Evolutionary conservation across 2,113 vertebrate species (phyloP).

Genomic region (Plotosus lineatus): DNA sequence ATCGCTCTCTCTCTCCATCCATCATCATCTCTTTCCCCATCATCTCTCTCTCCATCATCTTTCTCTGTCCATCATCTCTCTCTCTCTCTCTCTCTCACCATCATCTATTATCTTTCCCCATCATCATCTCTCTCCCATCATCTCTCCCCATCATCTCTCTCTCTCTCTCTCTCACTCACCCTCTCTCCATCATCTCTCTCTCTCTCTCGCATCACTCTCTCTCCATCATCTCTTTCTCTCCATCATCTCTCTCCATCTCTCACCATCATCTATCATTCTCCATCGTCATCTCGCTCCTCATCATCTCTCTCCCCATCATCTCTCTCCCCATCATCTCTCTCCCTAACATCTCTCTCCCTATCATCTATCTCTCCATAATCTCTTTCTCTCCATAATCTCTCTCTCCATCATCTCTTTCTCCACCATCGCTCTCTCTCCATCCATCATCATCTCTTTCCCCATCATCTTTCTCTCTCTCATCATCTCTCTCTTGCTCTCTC

Average conservation of each 20-base stretch:
- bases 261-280: neutral
- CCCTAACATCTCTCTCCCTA: neutral
- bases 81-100: neutral
- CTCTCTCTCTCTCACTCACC: neutral
- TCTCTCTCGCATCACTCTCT: neutral
- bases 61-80: too few relatives aligned
- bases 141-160: neutral
- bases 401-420: neutral
- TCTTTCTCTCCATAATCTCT: neutral
- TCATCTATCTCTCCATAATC: neutral
- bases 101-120: neutral
- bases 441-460: constrained; percentile 46
- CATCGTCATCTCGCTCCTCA: neutral
- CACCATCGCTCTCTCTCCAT: neutral
- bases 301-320: neutral
- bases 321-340: constrained; percentile 43
- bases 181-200: constrained; percentile 43
- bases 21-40: too few relatives aligned
- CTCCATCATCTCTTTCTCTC: neutral
- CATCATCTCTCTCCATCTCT: neutral
- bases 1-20: too few relatives aligned
- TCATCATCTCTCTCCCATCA: neutral
- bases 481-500: neutral
- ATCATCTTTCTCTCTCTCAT: constrained; percentile 2
- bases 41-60: constrained; percentile 45